phyloP scores from a whole-genome alignment of 2,113 vertebrate genomes.

The Macquaria australasica region DNA sequence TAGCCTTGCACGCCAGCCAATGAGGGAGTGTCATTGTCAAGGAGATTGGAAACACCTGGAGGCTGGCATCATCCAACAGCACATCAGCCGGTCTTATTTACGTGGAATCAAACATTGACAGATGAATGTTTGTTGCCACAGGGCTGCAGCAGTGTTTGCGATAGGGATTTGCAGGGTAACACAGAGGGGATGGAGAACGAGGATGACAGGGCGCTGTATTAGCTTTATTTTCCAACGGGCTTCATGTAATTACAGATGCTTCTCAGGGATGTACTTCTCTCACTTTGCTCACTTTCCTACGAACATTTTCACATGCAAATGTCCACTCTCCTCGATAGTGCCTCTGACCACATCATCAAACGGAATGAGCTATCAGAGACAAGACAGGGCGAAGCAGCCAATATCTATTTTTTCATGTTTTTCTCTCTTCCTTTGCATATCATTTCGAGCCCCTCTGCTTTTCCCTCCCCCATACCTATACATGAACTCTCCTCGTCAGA shows the following conservation, averaged over 20 bases:
- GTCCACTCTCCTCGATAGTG: conserved; percentile 58
- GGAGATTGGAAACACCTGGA: conserved; percentile 72
- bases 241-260: conserved; percentile 62
- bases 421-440: conserved; percentile 67
- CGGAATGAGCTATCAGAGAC: conserved; percentile 78
- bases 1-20: conserved; percentile 50
- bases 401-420: conserved; percentile 71
- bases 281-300: conserved; percentile 46
- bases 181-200: neutral
- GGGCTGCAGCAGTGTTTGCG: conserved; percentile 57
- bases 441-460: conserved; percentile 40
- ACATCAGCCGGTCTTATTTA: conserved; percentile 60
- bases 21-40: conserved; percentile 41
- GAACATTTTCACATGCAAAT: conserved; percentile 60
- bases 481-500: conserved; percentile 68
- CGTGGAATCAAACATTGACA: conserved; percentile 62
- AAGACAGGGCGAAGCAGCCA: conserved; percentile 59
- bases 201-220: conserved; percentile 46
- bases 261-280: conserved; percentile 47
- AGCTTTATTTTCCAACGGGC: conserved; percentile 49
- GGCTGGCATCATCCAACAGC: conserved; percentile 50
- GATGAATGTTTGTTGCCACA: conserved; percentile 61
- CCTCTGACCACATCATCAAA: conserved; percentile 82
- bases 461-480: conserved; percentile 59
- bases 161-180: conserved; percentile 45